A percentile compares a stretch with the other conserved stretches of the same genome.
Conservation (phyloP, 2,888 invertebrate genomes). For the Spilarctia lutea region DNA sequence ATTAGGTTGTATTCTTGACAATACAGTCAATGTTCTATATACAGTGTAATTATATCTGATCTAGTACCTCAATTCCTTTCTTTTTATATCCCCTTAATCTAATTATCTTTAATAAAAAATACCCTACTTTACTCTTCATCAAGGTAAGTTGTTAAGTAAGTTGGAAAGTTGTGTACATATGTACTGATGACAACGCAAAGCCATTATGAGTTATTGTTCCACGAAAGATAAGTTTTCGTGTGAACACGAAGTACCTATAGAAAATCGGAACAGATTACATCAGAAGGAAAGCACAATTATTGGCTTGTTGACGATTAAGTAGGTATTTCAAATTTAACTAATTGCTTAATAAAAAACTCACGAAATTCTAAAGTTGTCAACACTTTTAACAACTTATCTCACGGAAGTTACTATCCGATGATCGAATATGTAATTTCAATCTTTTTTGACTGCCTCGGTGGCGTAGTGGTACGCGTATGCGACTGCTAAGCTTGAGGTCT, state of each 20-base stretch:
- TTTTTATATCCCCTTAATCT: neutral
- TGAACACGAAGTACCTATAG: too few relatives aligned
- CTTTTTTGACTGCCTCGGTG: neutral
- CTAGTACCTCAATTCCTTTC: neutral
- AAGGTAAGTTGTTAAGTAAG: neutral
- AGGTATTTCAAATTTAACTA: neutral
- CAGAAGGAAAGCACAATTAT: neutral
- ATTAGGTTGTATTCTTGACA: neutral
- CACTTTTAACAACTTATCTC: neutral
- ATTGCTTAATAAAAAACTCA: neutral
- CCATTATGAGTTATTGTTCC: neutral
- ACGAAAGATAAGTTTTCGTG: neutral
- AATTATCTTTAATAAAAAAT: neutral
- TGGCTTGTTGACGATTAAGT: neutral
- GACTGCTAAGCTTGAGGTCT: too few relatives aligned
- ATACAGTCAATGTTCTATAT: neutral
- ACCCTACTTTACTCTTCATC: neutral
- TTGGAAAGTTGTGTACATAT: too few relatives aligned
- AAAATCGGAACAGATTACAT: neutral
- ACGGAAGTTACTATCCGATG: neutral
- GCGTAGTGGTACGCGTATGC: too few relatives aligned
- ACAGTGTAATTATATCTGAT: neutral
- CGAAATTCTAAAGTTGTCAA: neutral
- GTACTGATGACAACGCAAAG: neutral
- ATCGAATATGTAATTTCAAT: neutral